Base-by-base conservation (phyloP, 2,113 vertebrate species). In the Corythornis madagascariensis region DNA sequence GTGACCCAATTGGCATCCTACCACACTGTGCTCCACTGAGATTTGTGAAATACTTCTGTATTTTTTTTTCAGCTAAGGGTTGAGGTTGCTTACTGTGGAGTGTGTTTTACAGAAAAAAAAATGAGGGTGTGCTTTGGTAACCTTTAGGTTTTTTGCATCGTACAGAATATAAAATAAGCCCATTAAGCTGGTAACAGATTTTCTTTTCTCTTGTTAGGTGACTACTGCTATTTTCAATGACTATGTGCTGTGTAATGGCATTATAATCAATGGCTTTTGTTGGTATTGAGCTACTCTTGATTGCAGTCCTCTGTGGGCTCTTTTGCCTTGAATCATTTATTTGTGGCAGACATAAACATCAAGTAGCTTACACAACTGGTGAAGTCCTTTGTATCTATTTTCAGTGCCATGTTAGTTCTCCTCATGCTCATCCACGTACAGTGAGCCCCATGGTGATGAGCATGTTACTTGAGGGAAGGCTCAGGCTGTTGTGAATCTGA, bases 261-360 rank as follows among this genome's bases (percentile, higher is more conserved):
- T 70, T 83, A 63, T 26, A 87, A 85, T 80, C 82, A 65, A 48
- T 56, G 45, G 28, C 52, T 94, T 92, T 86, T 83, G 12, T 72
- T 89, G 56, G 16, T 70, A 89, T 82, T 89, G 43, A 53, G 50
- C 67, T 83, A 25, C 15, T 50, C 25, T 40, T 75, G 74, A 81
- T 67, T 85, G 61, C 53, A 86, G 60, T 83, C 20, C 40, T 81
- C 60, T 53, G 42, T 53, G 79, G 55, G n/a, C 35, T 77, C 8
- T 21, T 93, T 86, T 64, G 24, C 60, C n/a, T 89, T 55, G 14
- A 64, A 52, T 86, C 2, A 22, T 70, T 84, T 60, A 3, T n/a
- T 10, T 16, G 9, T 87, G 18, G 69, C 66, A 82, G 33, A 70
- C 1, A 4, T 35, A 67, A 83, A 85, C 15, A 45, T 88, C 55